These are phyloP conservation scores for Habropoda laboriosa DNA, from an alignment of 1,140 invertebrate genomes.

Conservation along the genomic window DNA sequence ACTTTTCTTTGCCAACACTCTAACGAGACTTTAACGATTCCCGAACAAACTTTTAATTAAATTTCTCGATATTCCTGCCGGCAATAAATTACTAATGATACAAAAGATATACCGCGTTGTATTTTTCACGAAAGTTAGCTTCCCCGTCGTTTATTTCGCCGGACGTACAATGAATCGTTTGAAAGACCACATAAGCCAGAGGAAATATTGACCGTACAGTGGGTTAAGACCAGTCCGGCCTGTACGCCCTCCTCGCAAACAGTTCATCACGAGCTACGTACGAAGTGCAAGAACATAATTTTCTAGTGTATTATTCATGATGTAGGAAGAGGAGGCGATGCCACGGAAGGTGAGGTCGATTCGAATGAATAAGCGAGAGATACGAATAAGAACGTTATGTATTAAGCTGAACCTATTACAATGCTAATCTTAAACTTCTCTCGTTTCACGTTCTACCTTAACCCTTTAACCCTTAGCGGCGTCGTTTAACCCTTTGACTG, in stretches of 20 bases:
- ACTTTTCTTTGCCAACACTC: background rate
- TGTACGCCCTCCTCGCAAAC: background rate
- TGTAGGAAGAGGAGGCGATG: slow-evolving; percentile 11
- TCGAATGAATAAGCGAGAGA: slow-evolving; percentile 8
- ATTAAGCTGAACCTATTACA: slow-evolving; percentile 10
- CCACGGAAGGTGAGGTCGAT: slow-evolving; percentile 5
- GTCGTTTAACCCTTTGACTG: background rate
- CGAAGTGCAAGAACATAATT: slow-evolving; percentile 30
- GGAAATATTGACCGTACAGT: slow-evolving; percentile 14
- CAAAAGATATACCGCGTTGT: background rate
- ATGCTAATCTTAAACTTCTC: slow-evolving; percentile 23
- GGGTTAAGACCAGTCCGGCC: background rate
- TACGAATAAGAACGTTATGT: background rate
- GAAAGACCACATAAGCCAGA: background rate
- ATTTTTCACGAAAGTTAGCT: background rate
- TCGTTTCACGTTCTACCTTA: background rate
- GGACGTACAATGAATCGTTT: background rate
- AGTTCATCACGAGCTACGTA: slow-evolving; percentile 3
- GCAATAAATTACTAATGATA: background rate
- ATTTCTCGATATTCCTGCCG: background rate
- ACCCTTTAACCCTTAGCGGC: slow-evolving; percentile 10
- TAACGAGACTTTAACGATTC: slow-evolving; percentile 12
- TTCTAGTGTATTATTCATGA: slow-evolving; percentile 35
- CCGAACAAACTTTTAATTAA: background rate
- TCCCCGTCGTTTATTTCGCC: background rate